Percentiles rank a stretch among this genome's conserved stretches.
Conservation (phyloP, 2,113 vertebrate species). For the Capreolus pygargus region DNA sequence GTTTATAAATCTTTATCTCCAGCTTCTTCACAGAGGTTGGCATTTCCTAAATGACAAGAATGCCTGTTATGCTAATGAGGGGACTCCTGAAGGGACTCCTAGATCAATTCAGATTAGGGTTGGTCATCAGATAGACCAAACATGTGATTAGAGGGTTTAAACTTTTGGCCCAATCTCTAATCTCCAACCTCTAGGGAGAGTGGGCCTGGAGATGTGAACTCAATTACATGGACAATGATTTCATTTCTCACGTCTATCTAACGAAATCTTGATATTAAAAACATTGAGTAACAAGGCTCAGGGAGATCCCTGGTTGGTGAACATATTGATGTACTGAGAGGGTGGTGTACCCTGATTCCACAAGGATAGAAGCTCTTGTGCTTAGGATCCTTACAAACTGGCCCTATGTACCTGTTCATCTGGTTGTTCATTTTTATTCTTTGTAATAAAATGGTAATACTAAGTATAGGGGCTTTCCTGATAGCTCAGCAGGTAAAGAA, state of each 20-base stretch:
- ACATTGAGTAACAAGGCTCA: background rate
- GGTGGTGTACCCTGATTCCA: background rate
- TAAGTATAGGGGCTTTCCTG: background rate
- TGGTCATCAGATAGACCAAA: background rate
- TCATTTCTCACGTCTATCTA: background rate
- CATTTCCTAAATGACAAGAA: background rate
- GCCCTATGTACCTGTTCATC: background rate
- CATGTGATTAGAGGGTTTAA: background rate
- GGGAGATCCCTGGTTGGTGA: background rate
- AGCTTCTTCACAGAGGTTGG: background rate
- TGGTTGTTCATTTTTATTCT: background rate
- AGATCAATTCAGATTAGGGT: background rate
- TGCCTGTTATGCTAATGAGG: background rate
- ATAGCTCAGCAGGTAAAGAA: background rate
- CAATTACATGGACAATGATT: background rate
- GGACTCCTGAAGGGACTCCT: background rate
- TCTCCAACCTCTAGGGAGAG: background rate
- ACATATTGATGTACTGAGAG: background rate
- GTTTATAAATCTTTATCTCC: background rate
- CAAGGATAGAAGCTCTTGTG: background rate
- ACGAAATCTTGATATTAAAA: background rate
- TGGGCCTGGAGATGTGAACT: background rate
- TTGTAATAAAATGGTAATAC: background rate
- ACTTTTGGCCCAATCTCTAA: background rate
- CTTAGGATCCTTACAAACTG: background rate